A percentile compares a stretch with the other conserved stretches of the same genome.
These are phyloP conservation scores for Ophion costatus DNA, from an alignment of 2,888 invertebrate genomes.

Conservation along the genomic window DNA sequence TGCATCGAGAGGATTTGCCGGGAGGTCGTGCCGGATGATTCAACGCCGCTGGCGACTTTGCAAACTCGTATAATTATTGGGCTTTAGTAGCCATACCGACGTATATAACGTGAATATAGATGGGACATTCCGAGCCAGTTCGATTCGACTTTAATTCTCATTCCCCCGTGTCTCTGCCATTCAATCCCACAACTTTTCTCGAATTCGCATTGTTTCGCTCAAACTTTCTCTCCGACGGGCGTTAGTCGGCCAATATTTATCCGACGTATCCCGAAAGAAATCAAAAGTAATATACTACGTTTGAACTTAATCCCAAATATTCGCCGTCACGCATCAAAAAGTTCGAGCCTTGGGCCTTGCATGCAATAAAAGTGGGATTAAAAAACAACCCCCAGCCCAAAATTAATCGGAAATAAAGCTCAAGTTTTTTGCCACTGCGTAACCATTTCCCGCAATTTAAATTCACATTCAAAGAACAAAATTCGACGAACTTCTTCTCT, in stretches of 20 bases:
- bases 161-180: conserved; percentile 11
- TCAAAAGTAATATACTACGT: too few species aligned
- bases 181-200: conserved; percentile 2
- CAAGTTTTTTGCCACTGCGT: too few species aligned
- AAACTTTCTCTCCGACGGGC: background rate
- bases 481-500: too few species aligned
- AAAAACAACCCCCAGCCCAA: too few species aligned
- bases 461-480: too few species aligned
- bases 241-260: background rate
- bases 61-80: conserved; percentile 77
- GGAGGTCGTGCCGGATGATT: conserved; percentile 64
- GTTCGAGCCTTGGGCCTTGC: too few species aligned
- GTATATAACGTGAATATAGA: conserved; percentile 25
- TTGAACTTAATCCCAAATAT: too few species aligned
- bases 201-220: background rate
- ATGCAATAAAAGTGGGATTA: too few species aligned
- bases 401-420: too few species aligned
- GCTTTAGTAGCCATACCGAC: conserved; percentile 43
- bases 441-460: too few species aligned
- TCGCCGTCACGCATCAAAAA: too few species aligned
- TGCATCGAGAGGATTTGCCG: conserved; percentile 77
- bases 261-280: too few species aligned
- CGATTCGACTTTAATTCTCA: conserved; percentile 26
- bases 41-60: conserved; percentile 71
- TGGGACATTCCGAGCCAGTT: conserved; percentile 23